Base-by-base conservation (phyloP, 1,140 invertebrate species). In the Drosophila azteca region DNA sequence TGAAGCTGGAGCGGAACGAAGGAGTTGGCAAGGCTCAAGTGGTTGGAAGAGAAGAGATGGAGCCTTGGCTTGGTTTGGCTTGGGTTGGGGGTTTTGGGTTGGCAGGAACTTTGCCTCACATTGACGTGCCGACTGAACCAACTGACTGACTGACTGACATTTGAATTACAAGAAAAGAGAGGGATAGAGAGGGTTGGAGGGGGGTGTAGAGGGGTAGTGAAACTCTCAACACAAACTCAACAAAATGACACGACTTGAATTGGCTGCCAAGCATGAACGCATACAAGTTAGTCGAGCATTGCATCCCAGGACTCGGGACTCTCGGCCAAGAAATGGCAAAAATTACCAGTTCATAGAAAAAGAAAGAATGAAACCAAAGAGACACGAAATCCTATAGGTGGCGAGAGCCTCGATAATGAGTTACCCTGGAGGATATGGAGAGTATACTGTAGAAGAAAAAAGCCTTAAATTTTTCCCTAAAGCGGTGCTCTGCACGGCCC, bases 191-290 rank as follows among this genome's bases (percentile, higher is more conserved):
- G n/a, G 7, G 52, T 5, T 20, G 17, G 17, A 20, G 20, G 6
- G 6, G 53, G 41, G 13, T 22, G 17, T 8, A 24, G 20, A 22
- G 35, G 53, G 70, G 60, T 62, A 65, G 67, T 71, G 55, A 54
- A 87, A 87, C 77, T 87, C 82, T 87, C 82, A 87, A 85, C 81
- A 87, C 73, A 87, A 85, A 85, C 81, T 87, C 81, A 85, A 87
- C 73, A 81, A 85, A 85, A 75, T 85, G 81, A 85, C 81, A 85
- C 81, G 81, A 85, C 81, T 85, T 85, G 81, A 85, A 87, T 85
- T 87, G 81, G 81, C 81, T 85, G 82, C 82, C 82, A 85, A 85
- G 82, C 81, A 80, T 85, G 78, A 85, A 85, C 82, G 81, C 82
- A 84, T 84, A 84, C 81, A 84, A 80, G 66, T 70, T 69, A 74